phyloP scores from a whole-genome alignment of 1,140 invertebrate species.

The Papilio dardanus region DNA sequence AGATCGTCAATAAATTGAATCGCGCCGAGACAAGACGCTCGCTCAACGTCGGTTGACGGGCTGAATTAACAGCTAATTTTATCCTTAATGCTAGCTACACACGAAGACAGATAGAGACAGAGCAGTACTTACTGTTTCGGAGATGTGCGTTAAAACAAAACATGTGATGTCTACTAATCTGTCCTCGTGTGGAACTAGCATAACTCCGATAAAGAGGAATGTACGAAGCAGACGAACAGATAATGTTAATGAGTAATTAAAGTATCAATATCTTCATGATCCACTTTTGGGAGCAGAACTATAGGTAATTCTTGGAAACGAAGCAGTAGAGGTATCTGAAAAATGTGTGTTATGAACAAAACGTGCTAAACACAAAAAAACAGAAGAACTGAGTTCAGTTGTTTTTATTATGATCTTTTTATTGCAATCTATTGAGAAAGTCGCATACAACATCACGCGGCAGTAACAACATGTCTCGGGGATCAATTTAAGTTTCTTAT shows the following conservation, averaged over 20 bases:
- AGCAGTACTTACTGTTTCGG: too few species aligned
- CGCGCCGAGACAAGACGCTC: constrained; percentile 49
- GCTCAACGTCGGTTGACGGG: constrained; percentile 47
- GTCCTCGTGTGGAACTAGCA: too few species aligned
- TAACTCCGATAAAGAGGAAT: background rate
- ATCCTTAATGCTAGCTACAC: background rate
- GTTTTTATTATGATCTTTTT: background rate
- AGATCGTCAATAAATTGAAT: constrained; percentile 56
- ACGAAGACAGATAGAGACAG: too few species aligned
- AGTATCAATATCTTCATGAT: constrained; percentile 15
- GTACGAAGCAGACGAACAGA: constrained; percentile 24
- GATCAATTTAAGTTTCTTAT: background rate
- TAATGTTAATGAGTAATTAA: constrained; percentile 39
- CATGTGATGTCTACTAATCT: too few species aligned
- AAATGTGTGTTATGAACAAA: background rate
- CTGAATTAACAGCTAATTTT: constrained; percentile 36
- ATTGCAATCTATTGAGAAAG: background rate
- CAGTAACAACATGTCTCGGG: background rate
- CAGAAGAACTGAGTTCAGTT: background rate
- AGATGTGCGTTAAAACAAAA: too few species aligned
- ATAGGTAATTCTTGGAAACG: background rate
- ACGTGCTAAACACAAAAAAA: background rate
- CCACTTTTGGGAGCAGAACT: constrained; percentile 16
- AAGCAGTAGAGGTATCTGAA: background rate
- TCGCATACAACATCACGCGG: background rate